Conservation (phyloP, 1,140 invertebrate genomes). For the Matsumurasca onukii region DNA sequence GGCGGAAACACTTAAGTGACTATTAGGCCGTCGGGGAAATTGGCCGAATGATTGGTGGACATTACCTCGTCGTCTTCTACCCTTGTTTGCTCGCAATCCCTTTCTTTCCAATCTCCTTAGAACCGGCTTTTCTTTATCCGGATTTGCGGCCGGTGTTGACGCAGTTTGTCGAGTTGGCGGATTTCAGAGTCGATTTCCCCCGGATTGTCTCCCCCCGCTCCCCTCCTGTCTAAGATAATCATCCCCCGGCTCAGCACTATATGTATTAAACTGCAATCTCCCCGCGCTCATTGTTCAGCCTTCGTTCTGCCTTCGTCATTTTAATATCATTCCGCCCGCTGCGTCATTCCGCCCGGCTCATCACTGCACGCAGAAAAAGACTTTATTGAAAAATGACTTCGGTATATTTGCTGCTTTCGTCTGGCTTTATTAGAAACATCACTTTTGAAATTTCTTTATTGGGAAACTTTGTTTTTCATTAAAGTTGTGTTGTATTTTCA, state of each 20-base stretch:
- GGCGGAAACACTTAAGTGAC: constrained; percentile 12
- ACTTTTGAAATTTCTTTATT: too few species aligned
- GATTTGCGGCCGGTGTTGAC: constrained; percentile 16
- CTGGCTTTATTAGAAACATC: constrained; percentile 13
- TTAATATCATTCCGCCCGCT: constrained; percentile 22
- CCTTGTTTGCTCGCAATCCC: constrained; percentile 19
- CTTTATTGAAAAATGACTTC: constrained; percentile 24
- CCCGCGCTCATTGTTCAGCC: constrained; percentile 12
- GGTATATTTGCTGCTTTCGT: constrained; percentile 10
- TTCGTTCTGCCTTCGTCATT: constrained; percentile 11
- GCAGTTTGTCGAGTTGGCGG: constrained; percentile 26
- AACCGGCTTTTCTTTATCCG: constrained; percentile 25
- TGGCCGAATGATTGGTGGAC: constrained; percentile 20
- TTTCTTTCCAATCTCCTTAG: constrained; percentile 16
- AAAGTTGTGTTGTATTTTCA: too few species aligned
- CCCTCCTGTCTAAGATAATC: constrained; percentile 27
- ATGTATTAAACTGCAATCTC: constrained; percentile 15
- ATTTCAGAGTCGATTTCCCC: constrained; percentile 23
- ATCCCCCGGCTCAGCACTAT: not conserved
- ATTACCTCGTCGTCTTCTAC: not conserved
- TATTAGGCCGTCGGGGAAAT: constrained; percentile 20
- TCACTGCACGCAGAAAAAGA: too few species aligned
- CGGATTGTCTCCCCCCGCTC: constrained; percentile 18
- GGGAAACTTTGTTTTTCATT: too few species aligned
- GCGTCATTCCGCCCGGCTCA: too few species aligned